phyloP scores from a whole-genome alignment of 2,113 vertebrate genomes.

The Grammomys surdaster region DNA sequence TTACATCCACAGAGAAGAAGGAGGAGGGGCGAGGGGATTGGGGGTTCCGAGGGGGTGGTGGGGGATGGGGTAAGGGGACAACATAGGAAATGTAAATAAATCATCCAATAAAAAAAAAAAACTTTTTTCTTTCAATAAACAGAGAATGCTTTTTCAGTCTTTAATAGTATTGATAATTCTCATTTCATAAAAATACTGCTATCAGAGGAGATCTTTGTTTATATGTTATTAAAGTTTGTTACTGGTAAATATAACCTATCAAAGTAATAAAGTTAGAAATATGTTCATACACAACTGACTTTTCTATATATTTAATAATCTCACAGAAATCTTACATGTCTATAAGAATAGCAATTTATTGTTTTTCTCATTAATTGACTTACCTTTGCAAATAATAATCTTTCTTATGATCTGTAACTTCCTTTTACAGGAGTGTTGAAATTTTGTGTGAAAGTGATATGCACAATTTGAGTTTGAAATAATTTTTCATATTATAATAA shows the following conservation, averaged over 20 bases:
- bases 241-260: not conserved
- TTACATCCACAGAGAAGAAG: no score
- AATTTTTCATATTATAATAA: not conserved
- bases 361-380: not conserved
- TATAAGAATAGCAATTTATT: not conserved
- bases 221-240: not conserved
- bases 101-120: no score
- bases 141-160: not conserved
- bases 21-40: no score
- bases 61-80: no score
- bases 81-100: no score
- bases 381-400: not conserved
- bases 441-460: not conserved
- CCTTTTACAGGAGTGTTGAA: not conserved
- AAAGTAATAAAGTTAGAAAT: not conserved
- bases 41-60: no score
- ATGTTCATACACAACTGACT: not conserved
- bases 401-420: not conserved
- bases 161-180: not conserved
- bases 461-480: not conserved
- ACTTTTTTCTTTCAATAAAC: not conserved
- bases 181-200: not conserved
- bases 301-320: not conserved
- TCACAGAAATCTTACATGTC: not conserved
- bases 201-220: not conserved